Evolutionary conservation across 2,888 invertebrate species (phyloP).

Genomic region (Ecliptopera silaceata): DNA sequence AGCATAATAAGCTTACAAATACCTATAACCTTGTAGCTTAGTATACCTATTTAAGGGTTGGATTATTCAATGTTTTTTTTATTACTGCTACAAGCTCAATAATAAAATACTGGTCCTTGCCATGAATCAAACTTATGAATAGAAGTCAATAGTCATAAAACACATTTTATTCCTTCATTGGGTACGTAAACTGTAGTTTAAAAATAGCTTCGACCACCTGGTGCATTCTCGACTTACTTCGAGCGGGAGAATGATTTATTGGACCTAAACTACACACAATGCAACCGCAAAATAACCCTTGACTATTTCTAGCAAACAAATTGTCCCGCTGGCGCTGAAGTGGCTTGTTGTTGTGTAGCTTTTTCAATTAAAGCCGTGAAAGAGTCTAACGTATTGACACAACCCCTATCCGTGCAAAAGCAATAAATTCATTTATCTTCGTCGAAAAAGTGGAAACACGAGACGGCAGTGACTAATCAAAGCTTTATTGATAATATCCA

Average conservation of each 20-base stretch:
- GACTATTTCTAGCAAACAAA: constrained; percentile 66
- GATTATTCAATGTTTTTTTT: constrained; percentile 16
- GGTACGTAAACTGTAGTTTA: constrained; percentile 68
- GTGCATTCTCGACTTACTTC: constrained; percentile 61
- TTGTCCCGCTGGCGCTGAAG: constrained; percentile 58
- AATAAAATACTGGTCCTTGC: constrained; percentile 41
- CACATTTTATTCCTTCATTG: constrained; percentile 70
- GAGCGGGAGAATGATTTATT: constrained; percentile 74
- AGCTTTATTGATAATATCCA: constrained; percentile 42
- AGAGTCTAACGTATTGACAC: constrained; percentile 45
- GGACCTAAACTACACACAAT: constrained; percentile 64
- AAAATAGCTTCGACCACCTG: constrained; percentile 77
- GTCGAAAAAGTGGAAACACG: constrained; percentile 43
- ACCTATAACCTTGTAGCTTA: too few species aligned
- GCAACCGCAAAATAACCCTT: constrained; percentile 79
- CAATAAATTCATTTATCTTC: constrained; percentile 53
- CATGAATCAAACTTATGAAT: constrained; percentile 72
- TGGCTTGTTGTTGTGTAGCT: constrained; percentile 38
- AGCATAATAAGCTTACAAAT: too few species aligned
- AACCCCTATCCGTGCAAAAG: constrained; percentile 47
- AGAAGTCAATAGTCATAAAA: constrained; percentile 63
- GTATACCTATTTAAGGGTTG: not conserved
- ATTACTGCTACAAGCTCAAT: constrained; percentile 4
- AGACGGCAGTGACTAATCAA: constrained; percentile 38
- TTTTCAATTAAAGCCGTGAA: constrained; percentile 34